A percentile compares a stretch with the other conserved stretches of the same genome.
phyloP scores from a whole-genome alignment of 1,140 invertebrate species.

The Diorhabda sublineata region DNA sequence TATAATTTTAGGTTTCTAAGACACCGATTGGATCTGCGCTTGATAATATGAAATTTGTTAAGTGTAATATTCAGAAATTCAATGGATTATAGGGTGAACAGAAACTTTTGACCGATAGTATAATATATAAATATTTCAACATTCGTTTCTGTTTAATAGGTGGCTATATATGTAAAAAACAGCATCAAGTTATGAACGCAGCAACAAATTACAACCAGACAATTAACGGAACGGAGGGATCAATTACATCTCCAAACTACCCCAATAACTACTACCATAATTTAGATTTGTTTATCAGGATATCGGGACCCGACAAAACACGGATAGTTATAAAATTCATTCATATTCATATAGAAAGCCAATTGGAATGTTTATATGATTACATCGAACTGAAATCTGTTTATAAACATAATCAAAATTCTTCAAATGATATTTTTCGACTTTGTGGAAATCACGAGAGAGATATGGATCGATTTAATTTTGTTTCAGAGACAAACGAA shows the following conservation, averaged over 20 bases:
- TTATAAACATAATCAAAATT: slow-evolving; percentile 20
- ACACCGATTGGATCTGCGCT: too few species aligned
- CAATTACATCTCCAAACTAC: slow-evolving; percentile 59
- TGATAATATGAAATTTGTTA: too few species aligned
- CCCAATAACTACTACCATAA: slow-evolving; percentile 65
- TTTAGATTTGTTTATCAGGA: slow-evolving; percentile 60
- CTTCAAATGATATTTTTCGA: slow-evolving; percentile 38
- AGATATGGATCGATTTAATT: slow-evolving; percentile 55
- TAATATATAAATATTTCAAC: too few species aligned
- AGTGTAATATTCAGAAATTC: too few species aligned
- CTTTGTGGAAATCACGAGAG: slow-evolving; percentile 56
- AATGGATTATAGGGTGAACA: too few species aligned
- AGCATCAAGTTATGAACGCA: slow-evolving; percentile 29
- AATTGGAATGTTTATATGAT: slow-evolving; percentile 73
- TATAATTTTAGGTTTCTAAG: too few species aligned
- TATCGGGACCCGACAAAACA: slow-evolving; percentile 57
- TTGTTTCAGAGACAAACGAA: slow-evolving; percentile 58
- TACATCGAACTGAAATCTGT: slow-evolving; percentile 55
- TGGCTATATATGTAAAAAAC: slow-evolving; percentile 54
- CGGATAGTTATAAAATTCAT: slow-evolving; percentile 63
- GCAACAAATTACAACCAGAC: slow-evolving; percentile 49
- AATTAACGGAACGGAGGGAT: slow-evolving; percentile 52
- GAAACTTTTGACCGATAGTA: too few species aligned
- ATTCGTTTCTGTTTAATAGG: slow-evolving; percentile 46
- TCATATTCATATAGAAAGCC: slow-evolving; percentile 65